Evolutionary conservation across 2,113 vertebrate genomes (phyloP), one percentile per base, ranked within the genome.

Genomic region (Clupea harengus): DNA sequence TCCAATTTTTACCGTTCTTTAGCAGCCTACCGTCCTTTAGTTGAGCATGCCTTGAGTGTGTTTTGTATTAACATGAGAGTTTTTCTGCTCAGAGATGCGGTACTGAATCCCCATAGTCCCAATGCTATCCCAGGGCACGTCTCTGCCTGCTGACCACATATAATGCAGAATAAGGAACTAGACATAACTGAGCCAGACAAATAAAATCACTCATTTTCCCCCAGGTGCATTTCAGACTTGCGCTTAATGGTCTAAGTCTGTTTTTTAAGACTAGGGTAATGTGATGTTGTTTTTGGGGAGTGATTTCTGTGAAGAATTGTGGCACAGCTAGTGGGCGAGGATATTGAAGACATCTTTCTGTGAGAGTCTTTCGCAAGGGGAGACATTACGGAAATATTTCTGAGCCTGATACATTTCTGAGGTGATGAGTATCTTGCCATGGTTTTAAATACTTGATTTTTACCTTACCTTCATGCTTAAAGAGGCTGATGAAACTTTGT

Each of bases 131-230:
- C 28, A 39, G 10, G 67, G 25, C 25, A 75, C 67, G 10, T 13
- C 67, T 1, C 25, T 75, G 67, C 3, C 67, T 75, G 67, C 67
- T 75, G 8, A 13, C 72, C 72, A 78, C 11, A 78, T 78, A 78
- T 32, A 78, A 78, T 78, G 28, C 8, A 28, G 64, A 72, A 17
- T 60, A 0, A 50, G 60, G 82, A 88, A 82, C 25, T 15, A 81
- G 80, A 89, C 82, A 13, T 39, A 57, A 54, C 49, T 86, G 20
- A 81, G 82, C 84, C 82, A 44, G 80, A 84, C 81, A 86, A 87
- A 81, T 85, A 87, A 90, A 92, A 86, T 85, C 46, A 87, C 87
- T 87, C 82, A 47, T 83, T 86, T 54, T 84, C 72, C 82, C 84
- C 86, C 84, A 54, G 86, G 88, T 88, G 81, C 78, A 87, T 80